phyloP scores from a whole-genome alignment of 2,113 vertebrate genomes.

The Eptesicus fuscus region DNA sequence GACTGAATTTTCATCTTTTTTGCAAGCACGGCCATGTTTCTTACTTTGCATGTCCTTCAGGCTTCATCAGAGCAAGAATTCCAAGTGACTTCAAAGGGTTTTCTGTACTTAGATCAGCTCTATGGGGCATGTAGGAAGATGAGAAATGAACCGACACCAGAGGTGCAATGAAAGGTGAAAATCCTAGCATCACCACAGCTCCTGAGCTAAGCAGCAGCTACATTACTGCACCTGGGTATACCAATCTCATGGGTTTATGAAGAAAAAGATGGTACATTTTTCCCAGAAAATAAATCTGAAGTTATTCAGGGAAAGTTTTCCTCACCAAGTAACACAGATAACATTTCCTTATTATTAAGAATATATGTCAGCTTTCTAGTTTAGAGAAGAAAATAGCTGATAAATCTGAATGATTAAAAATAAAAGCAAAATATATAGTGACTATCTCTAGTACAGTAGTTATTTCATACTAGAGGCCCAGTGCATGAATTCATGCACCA shows the following conservation, averaged over 20 bases:
- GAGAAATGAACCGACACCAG: slow-evolving; percentile 1
- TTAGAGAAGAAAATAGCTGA: slow-evolving; percentile 3
- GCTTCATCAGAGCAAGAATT: slow-evolving; percentile 60
- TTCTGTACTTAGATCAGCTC: slow-evolving; percentile 53
- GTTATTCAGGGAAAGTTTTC: background rate
- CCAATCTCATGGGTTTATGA: background rate
- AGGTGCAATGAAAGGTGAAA: slow-evolving; percentile 50
- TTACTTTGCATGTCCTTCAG: slow-evolving; percentile 60
- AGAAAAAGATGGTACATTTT: background rate
- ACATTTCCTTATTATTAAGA: background rate
- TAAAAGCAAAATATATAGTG: background rate
- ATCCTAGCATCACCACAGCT: background rate
- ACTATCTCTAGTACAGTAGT: background rate
- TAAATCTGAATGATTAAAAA: background rate
- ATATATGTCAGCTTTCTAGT: background rate
- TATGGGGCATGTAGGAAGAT: slow-evolving; percentile 22
- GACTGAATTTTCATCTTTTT: slow-evolving; percentile 15
- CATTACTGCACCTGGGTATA: background rate
- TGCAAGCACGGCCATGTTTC: background rate
- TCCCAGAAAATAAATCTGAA: slow-evolving; percentile 13
- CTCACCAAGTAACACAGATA: background rate
- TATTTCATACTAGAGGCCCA: background rate
- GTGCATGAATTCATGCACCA: too few species aligned
- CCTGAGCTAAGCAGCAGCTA: background rate
- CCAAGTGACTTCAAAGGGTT: slow-evolving; percentile 41